Evolutionary conservation across 2,797 vertebrate genomes (phyloP), one percentile per base, ranked within the genome.

Genomic region (Microtus obscurus): DNA sequence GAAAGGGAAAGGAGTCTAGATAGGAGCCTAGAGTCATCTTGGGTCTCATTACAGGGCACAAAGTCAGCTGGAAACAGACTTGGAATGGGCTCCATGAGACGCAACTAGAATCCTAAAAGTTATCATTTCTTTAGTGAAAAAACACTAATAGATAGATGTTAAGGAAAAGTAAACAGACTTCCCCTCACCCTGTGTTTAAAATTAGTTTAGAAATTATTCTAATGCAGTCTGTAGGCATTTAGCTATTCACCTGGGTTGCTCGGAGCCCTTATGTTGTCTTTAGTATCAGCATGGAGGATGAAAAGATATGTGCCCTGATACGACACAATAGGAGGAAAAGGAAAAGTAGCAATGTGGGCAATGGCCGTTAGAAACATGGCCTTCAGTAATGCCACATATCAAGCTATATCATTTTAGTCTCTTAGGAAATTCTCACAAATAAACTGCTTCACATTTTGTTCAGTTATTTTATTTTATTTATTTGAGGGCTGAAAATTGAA

Each of bases 171-270:
- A 74, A 76, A 69, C 6, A 86, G 6, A 45, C 27, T 45, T 94
- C 61, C 89, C 10, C 45, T 37, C 16, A 81, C 27, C 6, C 9
- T 65, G 1, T 63, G 12, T 90, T 86, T 86, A 78, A 69, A 83
- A 29, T 45, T n/a, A 85, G 31, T 63, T 48, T 43, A 78, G 67
- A 93, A 94, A 77, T 88, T 25, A 45, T 95, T 93, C 23, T 87
- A 79, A 53, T 43, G 48, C 82, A 48, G 34, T 78, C 27, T 51
- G 25, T 27, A 69, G 19, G 73, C 21, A 4, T 85, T 74, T 25
- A 76, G 53, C 8, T 12, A 37, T 87, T 90, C 29, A 9, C 61
- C 76, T 93, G 40, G 45, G 56, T 88, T 81, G 90, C 53, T 85
- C 4, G 48, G 63, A 21, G 3, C 1, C 9, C 53, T 12, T 34